Base-by-base conservation (phyloP, 2,888 invertebrate genomes). In the Drosophila mimica region DNA sequence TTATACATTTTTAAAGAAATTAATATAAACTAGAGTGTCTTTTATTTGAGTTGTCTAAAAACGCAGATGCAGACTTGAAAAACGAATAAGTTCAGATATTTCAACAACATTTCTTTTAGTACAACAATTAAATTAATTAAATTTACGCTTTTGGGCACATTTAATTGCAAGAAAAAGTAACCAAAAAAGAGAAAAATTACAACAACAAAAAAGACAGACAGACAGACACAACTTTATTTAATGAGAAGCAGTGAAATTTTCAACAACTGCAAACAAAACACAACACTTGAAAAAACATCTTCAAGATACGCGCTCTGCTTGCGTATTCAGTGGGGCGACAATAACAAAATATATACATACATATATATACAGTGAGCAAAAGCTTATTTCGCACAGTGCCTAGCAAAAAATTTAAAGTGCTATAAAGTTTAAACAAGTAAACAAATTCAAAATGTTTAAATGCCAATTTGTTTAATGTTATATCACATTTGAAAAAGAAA, bases 141-240 rank as follows among this genome's bases (percentile, higher is more conserved):
- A 70, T 89, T 79, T 76, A 87, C 89, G 87, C 85, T 89, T 89
- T 76, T 89, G 87, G 87, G 74, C 79, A 79, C 76, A 79, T 76
- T 79, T 79, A 81, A 81, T 79, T 72, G 69, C 40, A 48, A 28
- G 43, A 46, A 28, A 49, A 33, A 33, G 9, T 46, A 62, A 56
- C n/a, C 28, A 51, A 25, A 46, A 46, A 46, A 46, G 28, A 15
- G 28, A 25, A 43, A 43, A 11, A 20, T 5, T 20, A 11, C 6
- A 43, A 11, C 6, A 11, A 11, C 2, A 5, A 5, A n/a, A 46
- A 31, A 61, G n/a, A n/a, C n/a, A 52, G 36, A 66, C 36, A 36
- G 36, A 36, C 61, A 52, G 61, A 70, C 57, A 60, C 78, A 76
- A 71, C 73, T 82, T 70, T 38, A 84, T 59, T 79, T 69, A 59